These are phyloP conservation scores for Brachynemurus nebulosus DNA, from an alignment of 2,888 invertebrate genomes.

Conservation along the genomic window DNA sequence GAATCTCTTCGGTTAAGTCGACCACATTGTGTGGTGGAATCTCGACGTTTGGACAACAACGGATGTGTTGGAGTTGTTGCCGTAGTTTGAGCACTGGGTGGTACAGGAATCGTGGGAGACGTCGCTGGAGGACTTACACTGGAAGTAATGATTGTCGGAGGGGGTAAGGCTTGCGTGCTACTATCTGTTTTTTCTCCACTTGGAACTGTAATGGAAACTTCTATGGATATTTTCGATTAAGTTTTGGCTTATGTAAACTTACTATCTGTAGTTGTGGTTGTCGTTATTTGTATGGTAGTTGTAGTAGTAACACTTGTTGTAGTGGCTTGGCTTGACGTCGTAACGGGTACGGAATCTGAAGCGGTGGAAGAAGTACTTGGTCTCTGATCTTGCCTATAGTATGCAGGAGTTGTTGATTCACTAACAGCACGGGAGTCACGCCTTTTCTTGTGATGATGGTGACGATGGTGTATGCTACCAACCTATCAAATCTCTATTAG, in stretches of 20 bases:
- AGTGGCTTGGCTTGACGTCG: slow-evolving; percentile 12
- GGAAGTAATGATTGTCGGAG: slow-evolving; percentile 70
- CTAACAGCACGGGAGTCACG: slow-evolving; percentile 39
- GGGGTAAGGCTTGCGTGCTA: slow-evolving; percentile 46
- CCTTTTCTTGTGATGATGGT: slow-evolving; percentile 37
- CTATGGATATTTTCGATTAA: slow-evolving; percentile 12
- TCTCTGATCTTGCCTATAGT: slow-evolving; percentile 49
- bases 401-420: slow-evolving; percentile 33
- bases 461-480: slow-evolving; percentile 13
- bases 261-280: slow-evolving; percentile 14
- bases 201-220: no score
- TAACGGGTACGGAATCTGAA: slow-evolving; percentile 49
- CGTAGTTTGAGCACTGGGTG: slow-evolving; percentile 30
- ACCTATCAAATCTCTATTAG: neutral
- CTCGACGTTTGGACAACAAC: slow-evolving; percentile 44
- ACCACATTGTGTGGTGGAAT: slow-evolving; percentile 76
- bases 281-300: slow-evolving; percentile 12
- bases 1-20: slow-evolving; percentile 50
- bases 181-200: slow-evolving; percentile 33
- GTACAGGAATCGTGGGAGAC: slow-evolving; percentile 53
- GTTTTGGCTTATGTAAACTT: slow-evolving; percentile 10
- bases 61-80: slow-evolving; percentile 38
- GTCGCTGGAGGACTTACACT: slow-evolving; percentile 73
- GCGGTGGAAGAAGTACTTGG: slow-evolving; percentile 60
- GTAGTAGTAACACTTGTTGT: slow-evolving; percentile 17